Evolutionary conservation across 2,888 invertebrate species (phyloP).

Genomic region (Zootermopsis nevadensis): DNA sequence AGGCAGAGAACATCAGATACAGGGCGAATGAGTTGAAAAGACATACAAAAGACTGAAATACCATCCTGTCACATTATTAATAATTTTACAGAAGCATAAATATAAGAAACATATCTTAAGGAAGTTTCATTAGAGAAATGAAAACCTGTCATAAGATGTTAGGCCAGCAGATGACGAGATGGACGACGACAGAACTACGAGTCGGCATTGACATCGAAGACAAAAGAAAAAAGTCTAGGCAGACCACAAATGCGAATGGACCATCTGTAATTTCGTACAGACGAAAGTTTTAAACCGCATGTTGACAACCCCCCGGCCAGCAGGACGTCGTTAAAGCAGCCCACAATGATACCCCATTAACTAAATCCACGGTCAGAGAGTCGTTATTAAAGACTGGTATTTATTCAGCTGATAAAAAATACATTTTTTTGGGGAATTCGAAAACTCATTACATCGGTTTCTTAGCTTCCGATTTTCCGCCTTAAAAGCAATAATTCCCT

Average conservation of each 20-base stretch:
- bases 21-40: background rate
- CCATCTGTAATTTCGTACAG: background rate
- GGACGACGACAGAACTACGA: background rate
- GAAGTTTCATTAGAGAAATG: background rate
- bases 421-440: no score
- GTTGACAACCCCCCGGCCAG: no score
- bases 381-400: no score
- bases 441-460: no score
- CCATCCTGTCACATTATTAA: background rate
- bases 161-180: background rate
- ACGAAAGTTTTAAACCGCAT: background rate
- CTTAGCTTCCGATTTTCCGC: no score
- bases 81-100: constrained; percentile 3
- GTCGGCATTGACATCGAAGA: background rate
- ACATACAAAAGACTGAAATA: background rate
- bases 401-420: no score
- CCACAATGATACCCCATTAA: no score
- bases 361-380: no score
- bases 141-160: constrained; percentile 8
- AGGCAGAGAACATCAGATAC: background rate
- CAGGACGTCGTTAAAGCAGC: no score
- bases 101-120: background rate
- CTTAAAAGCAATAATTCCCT: no score
- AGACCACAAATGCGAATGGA: constrained; percentile 2
- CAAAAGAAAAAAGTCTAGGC: background rate